These are phyloP conservation scores for Agrilus planipennis DNA, from an alignment of 1,140 invertebrate species.

Conservation along the genomic window DNA sequence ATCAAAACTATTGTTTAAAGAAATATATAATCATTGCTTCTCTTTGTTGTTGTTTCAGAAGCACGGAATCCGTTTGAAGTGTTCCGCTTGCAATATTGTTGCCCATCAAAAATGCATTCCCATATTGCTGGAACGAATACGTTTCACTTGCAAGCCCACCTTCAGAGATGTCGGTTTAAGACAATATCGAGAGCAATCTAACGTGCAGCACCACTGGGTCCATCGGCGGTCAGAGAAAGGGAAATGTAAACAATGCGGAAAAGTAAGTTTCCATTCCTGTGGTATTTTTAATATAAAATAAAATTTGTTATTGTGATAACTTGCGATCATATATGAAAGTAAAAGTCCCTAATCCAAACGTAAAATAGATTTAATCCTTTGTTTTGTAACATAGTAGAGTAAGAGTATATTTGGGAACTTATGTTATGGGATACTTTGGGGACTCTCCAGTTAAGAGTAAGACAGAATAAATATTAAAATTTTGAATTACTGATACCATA, in stretches of 20 bases:
- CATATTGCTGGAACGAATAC: conserved; percentile 60
- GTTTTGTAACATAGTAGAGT: no score
- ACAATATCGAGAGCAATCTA: conserved; percentile 85
- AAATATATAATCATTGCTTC: not conserved
- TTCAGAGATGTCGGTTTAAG: conserved; percentile 86
- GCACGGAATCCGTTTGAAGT: conserved; percentile 80
- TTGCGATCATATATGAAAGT: no score
- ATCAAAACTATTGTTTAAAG: no score
- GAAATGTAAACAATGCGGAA: conserved; percentile 85
- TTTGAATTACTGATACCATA: no score
- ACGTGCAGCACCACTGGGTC: conserved; percentile 92
- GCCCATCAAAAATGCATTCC: conserved; percentile 75
- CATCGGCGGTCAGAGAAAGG: conserved; percentile 83
- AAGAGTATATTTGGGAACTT: no score
- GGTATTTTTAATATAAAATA: not conserved
- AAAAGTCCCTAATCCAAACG: no score
- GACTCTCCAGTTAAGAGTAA: no score
- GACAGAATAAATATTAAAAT: no score
- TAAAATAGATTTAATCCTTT: no score
- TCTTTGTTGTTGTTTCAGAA: conserved; percentile 45
- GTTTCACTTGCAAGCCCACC: conserved; percentile 81
- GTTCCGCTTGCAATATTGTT: conserved; percentile 85
- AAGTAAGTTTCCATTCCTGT: conserved; percentile 46
- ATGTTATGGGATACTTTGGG: no score
- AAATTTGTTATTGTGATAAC: no score